Base-by-base conservation (phyloP, 2,797 vertebrate species). In the Rachycentron canadum region DNA sequence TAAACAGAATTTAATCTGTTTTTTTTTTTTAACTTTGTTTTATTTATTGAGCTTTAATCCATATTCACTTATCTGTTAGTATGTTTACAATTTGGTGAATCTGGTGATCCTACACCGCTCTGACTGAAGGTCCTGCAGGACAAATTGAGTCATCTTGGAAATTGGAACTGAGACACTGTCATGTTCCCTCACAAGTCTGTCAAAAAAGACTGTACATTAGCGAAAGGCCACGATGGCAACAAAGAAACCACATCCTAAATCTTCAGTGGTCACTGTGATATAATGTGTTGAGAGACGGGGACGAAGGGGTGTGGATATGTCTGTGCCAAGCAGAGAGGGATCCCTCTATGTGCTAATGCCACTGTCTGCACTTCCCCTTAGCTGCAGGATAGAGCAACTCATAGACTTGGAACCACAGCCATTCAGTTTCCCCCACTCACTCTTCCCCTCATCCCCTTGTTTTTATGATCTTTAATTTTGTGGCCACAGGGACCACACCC, bases 381-480 rank as follows among this genome's bases (percentile, higher is more conserved):
- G 77, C 75, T 65, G 59, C 71, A 67, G 88, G 78, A 84, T 87
- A 57, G 84, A 87, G 84, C 83, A 74, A 78, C 81, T 86, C 53
- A 1, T 36, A 87, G 81, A 88, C 47, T 40, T 72, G 43, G 68
- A 88, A 88, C 87, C 89, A 53, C 84, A 92, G 78, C 73, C 75
- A 43, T 61, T 86, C 69, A 66, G 80, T 82, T 87, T 87, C 81
- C 82, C 88, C 88, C 75, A 72, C 76, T 83, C 83, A 79, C 75
- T 88, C 88, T 89, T 87, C 73, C 86, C 83, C 82, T 92, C 89
- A 84, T 91, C 87, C 84, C 82, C 87, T 90, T 81, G 82, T 87
- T 89, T 91, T 91, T 88, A 88, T 81, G 87, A 94, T 94, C 93
- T 95, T 90, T 95, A 88, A 94, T 94, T 95, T 95, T 86, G 91